These are phyloP conservation scores for Pantelozetes paolii DNA, from an alignment of 2,888 invertebrate species.

Conservation along the genomic window DNA sequence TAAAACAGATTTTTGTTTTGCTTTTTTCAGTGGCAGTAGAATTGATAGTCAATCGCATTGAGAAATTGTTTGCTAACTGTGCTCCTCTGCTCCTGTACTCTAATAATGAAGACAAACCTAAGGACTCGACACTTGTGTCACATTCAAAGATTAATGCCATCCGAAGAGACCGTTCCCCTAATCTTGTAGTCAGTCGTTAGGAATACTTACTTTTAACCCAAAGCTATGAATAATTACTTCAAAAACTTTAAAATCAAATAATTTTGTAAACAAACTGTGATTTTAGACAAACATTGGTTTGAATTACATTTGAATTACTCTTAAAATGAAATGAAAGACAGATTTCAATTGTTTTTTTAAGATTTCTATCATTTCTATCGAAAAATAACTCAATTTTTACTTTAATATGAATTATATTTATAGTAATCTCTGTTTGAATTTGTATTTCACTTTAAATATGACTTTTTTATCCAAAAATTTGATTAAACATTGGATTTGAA, in stretches of 20 bases:
- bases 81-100: constrained; percentile 8
- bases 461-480: not conserved
- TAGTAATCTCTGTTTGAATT: too few species aligned
- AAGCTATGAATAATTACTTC: too few species aligned
- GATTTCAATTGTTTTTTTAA: too few species aligned
- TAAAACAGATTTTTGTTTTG: constrained; percentile 53
- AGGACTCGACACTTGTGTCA: constrained; percentile 29
- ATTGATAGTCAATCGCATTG: constrained; percentile 93
- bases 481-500: not conserved
- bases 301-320: too few species aligned
- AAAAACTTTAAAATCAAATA: too few species aligned
- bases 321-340: too few species aligned
- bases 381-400: too few species aligned
- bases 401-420: too few species aligned
- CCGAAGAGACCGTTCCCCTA: constrained; percentile 17
- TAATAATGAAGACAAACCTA: not conserved
- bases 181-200: constrained; percentile 28
- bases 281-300: too few species aligned
- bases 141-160: constrained; percentile 8
- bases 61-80: constrained; percentile 65
- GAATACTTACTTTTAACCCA: not conserved
- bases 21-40: constrained; percentile 86
- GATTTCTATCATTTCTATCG: too few species aligned
- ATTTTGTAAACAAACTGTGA: not conserved
- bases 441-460: too few species aligned